These are phyloP conservation scores for Drosophila yooni DNA, from an alignment of 2,888 invertebrate species.

Conservation along the genomic window DNA sequence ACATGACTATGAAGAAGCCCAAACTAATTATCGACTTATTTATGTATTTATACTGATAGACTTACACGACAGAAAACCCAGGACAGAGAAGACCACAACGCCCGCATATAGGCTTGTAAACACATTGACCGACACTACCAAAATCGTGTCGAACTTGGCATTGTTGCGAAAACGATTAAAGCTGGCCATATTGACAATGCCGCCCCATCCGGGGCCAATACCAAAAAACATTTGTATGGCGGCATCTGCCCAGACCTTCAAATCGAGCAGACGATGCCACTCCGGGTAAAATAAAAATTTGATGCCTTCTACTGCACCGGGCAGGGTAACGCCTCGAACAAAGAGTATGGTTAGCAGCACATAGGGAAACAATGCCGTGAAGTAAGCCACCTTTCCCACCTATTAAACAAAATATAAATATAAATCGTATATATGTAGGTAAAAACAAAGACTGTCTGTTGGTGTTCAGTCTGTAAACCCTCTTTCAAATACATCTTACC, in stretches of 20 bases:
- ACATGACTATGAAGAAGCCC: constrained; percentile 85
- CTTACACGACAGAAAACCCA: constrained; percentile 89
- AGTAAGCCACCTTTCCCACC: constrained; percentile 89
- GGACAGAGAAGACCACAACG: constrained; percentile 92
- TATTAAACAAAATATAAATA: constrained; percentile 25
- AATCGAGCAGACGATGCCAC: constrained; percentile 90
- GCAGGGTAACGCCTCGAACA: constrained; percentile 91
- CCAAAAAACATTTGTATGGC: constrained; percentile 97
- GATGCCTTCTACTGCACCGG: constrained; percentile 92
- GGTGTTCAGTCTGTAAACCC: background rate
- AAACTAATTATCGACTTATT: background rate
- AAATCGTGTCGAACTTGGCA: constrained; percentile 88
- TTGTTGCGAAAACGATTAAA: constrained; percentile 92
- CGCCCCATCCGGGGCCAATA: constrained; percentile 94
- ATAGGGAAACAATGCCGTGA: constrained; percentile 94
- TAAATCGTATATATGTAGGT: background rate
- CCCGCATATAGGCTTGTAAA: constrained; percentile 92
- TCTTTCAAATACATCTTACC: constrained; percentile 60
- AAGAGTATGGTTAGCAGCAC: constrained; percentile 90
- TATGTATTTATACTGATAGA: background rate
- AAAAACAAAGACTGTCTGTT: background rate
- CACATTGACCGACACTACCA: constrained; percentile 90
- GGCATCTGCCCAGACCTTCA: constrained; percentile 96
- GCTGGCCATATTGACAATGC: constrained; percentile 93
- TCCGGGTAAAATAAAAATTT: constrained; percentile 92